phyloP scores from a whole-genome alignment of 2,797 vertebrate genomes.

The Chrysocyon brachyurus region DNA sequence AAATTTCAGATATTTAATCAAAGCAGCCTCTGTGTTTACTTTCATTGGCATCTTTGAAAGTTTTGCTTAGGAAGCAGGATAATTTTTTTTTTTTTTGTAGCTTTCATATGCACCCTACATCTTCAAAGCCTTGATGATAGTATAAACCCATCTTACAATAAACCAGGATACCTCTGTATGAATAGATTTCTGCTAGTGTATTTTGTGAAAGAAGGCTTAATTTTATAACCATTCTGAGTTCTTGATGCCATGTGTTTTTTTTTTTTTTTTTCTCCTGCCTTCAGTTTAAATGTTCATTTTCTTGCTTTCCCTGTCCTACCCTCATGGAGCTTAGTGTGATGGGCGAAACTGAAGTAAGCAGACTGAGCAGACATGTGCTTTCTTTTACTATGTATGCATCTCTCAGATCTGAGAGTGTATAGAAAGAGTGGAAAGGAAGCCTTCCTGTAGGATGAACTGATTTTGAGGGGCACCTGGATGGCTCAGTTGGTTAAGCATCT shows the following conservation, averaged over 20 bases:
- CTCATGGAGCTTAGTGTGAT: neutral
- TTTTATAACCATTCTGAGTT: conserved; percentile 6
- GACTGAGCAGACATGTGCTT: neutral
- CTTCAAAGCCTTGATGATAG: neutral
- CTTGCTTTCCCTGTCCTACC: neutral
- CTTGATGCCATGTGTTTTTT: neutral
- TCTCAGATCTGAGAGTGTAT: neutral
- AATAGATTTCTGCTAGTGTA: neutral
- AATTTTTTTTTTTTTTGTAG: neutral
- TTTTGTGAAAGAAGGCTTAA: neutral
- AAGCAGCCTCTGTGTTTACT: neutral
- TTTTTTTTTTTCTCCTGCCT: neutral
- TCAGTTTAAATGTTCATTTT: neutral
- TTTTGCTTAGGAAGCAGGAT: conserved; percentile 53
- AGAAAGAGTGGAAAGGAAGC: neutral
- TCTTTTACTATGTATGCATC: neutral
- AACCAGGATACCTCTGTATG: neutral
- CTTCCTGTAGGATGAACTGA: neutral
- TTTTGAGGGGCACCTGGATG: too few species aligned
- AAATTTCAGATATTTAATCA: conserved; percentile 11
- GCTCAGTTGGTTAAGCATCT: too few species aligned
- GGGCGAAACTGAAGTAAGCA: neutral
- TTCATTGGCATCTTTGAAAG: neutral
- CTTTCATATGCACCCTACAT: neutral
- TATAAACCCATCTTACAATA: neutral